phyloP scores from a whole-genome alignment of 2,113 vertebrate genomes.

The Ctenomys sociabilis region DNA sequence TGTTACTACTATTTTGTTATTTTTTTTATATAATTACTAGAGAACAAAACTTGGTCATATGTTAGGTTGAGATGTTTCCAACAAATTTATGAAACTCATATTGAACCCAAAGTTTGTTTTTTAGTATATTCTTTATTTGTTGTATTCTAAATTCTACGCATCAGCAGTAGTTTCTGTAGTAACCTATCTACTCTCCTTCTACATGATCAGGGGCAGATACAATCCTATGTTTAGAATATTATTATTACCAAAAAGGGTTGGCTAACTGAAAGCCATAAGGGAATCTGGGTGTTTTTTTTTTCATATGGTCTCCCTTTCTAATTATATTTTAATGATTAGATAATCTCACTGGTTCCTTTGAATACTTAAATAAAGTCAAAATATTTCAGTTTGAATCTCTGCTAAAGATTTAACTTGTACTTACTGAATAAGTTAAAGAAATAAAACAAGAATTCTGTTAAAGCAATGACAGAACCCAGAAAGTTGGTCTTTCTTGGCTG shows the following conservation, averaged over 20 bases:
- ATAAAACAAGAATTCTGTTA: not conserved
- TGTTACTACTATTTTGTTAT: not conserved
- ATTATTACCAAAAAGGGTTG: not conserved
- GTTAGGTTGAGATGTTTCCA: not conserved
- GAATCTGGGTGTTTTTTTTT: not conserved
- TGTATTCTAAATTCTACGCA: not conserved
- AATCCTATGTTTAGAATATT: not conserved
- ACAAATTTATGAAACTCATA: not conserved
- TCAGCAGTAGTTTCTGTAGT: not conserved
- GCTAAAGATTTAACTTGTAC: not conserved
- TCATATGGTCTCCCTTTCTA: not conserved
- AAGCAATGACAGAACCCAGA: too few relatives aligned
- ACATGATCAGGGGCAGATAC: not conserved
- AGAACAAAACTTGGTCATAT: not conserved
- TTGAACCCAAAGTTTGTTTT: constrained; percentile 36
- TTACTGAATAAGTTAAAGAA: not conserved
- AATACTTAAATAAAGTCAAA: not conserved
- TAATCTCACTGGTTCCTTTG: not conserved
- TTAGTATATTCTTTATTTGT: constrained; percentile 11
- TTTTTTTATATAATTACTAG: not conserved
- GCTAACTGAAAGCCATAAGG: not conserved
- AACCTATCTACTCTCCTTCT: not conserved
- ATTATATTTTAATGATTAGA: not conserved
- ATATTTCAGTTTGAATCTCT: not conserved
- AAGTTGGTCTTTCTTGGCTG: not conserved